Base-by-base conservation (phyloP, 2,888 invertebrate genomes). In the Laspeyria flexula region DNA sequence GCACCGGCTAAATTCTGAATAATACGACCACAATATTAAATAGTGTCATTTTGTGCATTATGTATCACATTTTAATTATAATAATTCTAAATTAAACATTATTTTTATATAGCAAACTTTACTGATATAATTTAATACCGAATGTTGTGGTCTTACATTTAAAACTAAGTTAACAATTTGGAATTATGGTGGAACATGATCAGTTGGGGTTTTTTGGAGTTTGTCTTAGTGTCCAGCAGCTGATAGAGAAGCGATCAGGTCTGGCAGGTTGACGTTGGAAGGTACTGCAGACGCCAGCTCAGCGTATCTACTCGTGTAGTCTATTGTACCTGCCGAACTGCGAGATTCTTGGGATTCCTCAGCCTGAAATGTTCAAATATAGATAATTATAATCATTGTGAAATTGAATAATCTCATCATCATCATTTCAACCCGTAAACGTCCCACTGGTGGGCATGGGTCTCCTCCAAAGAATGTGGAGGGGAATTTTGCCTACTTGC, bases 251-350 rank as follows among this genome's bases (percentile, higher is more conserved):
- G 73, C 63, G 0, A 88, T 47, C 0, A 90, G 57, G 0, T 83
- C 79, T 0, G 71, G 63, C 0, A 85, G 59, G 50, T 88, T 75
- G 1, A 88, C 59, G 34, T 82, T 13, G 0, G 71, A 10, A 0
- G 89, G 89, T 0, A 81, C 66, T 0, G 87, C 88, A 0, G 85
- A 77, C 0, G 89, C 88, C 1, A 90, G 47, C 42, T 85, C 84
- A 0, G 89, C 89, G 25, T 89, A 90, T 2, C 63, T 67, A 21
- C 71, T 66, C 0, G 86, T 86, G 48, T 62, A 88, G 45, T 87
- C 86, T 0, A 43, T 38, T 9, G 38, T 53, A 1, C 57, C 31
- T 6, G 15, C 31, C 5, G 15, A n/a, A 6, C 30, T 15, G 6
- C 65, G 37, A 1, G 13, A 6, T 0, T 67, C 69, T 0, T 41